Base-by-base conservation (phyloP, 2,888 invertebrate species). In the Phalera bucephala region DNA sequence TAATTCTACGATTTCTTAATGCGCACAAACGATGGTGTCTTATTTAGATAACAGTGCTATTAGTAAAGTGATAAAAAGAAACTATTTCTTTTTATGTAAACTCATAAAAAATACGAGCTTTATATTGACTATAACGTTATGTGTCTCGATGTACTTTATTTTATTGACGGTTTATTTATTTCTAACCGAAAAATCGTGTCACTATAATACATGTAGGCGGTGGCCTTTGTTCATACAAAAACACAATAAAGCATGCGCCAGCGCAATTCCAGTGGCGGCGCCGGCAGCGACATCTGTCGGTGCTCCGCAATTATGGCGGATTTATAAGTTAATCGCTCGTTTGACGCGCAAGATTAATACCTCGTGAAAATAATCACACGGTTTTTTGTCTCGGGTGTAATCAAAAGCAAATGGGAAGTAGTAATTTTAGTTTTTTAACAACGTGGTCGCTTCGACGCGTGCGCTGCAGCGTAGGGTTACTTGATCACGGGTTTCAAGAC, bases 221-320 rank as follows among this genome's bases (percentile, higher is more conserved):
- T 70, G 46, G 67, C 67, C 68, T 65, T 69, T 72, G 66, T 69
- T 41, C 55, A 56, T 51, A 63, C 60, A 45, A 64, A 61, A 67
- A 64, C 65, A 57, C 58, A 64, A 70, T 67, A 66, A 65, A 69
- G 52, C 52, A 53, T 66, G 69, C 68, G 65, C 66, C 48, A 43
- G 69, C 70, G 72, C 74, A 69, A 64, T 57, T 63, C 64, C 68
- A 55, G 69, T 66, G 64, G 72, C 74, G 59, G 64, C 64, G 73
- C 72, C 75, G 63, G 53, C 52, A 72, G 73, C 72, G 76, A 78
- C 78, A 80, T 78, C 78, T 78, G 77, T 75, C 75, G 47, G 48
- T 44, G 51, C 54, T 54, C 51, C 47, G 64, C 65, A 75, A 80
- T 80, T 74, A 77, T 54, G 53, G 54, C 40, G 60, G 69, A 68